Evolutionary conservation across 1,140 invertebrate genomes (phyloP), one percentile per base, ranked within the genome.

Genomic region (Eupristina koningsbergeri): DNA sequence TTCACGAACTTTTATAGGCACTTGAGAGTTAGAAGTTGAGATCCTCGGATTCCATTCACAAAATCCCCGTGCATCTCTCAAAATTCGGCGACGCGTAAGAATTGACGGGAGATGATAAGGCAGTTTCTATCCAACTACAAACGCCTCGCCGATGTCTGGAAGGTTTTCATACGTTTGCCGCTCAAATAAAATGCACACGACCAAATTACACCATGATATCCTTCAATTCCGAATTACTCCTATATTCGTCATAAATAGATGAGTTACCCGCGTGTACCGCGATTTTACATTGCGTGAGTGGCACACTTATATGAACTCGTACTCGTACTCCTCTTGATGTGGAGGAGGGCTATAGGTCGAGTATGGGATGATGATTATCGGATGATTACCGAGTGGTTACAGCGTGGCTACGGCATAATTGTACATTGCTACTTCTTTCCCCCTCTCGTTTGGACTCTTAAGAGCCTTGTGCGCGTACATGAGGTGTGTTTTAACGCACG

Each of bases 251-350:
- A n/a, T n/a, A n/a, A n/a, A n/a, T n/a, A n/a, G n/a, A n/a, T n/a
- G n/a, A n/a, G n/a, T n/a, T n/a, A n/a, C n/a, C n/a, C n/a, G n/a
- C n/a, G n/a, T n/a, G n/a, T n/a, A n/a, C 71, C 69, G 1, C 53
- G 50, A 81, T 75, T 53, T 36, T 50, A 22, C 87, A 87, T 87
- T 90, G 88, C 88, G 89, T 90, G 89, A 89, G 87, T 89, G 89
- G 90, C 89, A 85, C 87, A 86, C 80, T 86, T 85, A 86, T 76
- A 86, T 19, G n/a, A n/a, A n/a, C n/a, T n/a, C n/a, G n/a, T n/a
- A n/a, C n/a, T n/a, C n/a, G 34, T 63, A 63, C 45, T 61, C 61
- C 34, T 13, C 26, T 61, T 77, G 63, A 53, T 53, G 34, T 53
- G 9, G 17, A 53, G 50, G 50, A 53, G 11, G 41, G 41, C 13